A percentile compares a stretch with the other conserved stretches of the same genome.
Conservation (phyloP, 1,140 invertebrate species). For the Prorops nasuta region DNA sequence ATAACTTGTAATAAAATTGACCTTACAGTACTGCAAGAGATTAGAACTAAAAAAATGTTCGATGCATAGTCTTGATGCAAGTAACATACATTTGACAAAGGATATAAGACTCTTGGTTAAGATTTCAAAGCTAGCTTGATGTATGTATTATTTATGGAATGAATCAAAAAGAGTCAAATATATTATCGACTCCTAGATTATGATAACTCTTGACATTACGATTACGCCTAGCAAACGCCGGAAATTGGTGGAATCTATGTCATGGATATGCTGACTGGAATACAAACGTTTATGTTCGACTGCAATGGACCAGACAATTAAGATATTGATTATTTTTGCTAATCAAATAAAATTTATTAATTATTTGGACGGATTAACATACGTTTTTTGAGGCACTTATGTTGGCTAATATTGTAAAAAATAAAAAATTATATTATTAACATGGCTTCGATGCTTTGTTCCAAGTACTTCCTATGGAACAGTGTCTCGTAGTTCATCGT, state of each 20-base stretch:
- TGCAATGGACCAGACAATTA: background rate
- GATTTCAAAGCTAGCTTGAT: too few species aligned
- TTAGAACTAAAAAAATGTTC: too few species aligned
- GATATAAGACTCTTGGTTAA: too few species aligned
- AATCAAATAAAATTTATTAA: slow-evolving; percentile 27
- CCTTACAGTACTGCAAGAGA: too few species aligned
- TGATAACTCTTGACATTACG: slow-evolving; percentile 31
- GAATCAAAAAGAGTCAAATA: too few species aligned
- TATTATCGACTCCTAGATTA: slow-evolving; percentile 21
- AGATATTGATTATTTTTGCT: slow-evolving; percentile 9
- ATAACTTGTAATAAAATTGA: too few species aligned
- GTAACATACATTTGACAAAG: too few species aligned
- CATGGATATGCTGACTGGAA: background rate
- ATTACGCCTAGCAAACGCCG: slow-evolving; percentile 10
- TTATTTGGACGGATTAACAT: slow-evolving; percentile 22
- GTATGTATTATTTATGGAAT: too few species aligned
- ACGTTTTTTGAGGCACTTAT: slow-evolving; percentile 10
- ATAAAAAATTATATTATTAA: slow-evolving; percentile 29
- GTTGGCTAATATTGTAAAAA: slow-evolving; percentile 11
- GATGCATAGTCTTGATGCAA: too few species aligned
- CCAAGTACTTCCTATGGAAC: slow-evolving; percentile 11
- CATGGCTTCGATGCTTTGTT: slow-evolving; percentile 2
- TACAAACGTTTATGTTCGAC: too few species aligned
- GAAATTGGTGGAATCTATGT: slow-evolving; percentile 15
- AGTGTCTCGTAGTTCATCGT: too few species aligned